Conservation (phyloP, 2,888 invertebrate genomes). For the Sisyra nigra region DNA sequence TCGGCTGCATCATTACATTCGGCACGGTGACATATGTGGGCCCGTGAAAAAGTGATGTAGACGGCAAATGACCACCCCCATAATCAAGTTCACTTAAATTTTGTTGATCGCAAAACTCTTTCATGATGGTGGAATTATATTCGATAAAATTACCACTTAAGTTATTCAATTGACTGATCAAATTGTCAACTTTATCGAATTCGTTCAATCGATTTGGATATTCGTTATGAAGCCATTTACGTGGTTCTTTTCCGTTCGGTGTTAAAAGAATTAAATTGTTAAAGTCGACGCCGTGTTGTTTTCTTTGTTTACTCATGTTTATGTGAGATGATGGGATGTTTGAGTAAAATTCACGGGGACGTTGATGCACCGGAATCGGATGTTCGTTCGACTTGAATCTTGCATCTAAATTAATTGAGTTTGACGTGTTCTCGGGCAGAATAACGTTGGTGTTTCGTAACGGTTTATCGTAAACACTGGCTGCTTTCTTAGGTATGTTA, state of each 20-base stretch:
- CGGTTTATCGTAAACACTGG: slow-evolving; percentile 3
- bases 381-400: background rate
- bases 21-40: too few relatives aligned
- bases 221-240: slow-evolving; percentile 1
- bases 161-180: slow-evolving; percentile 1
- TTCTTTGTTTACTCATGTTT: background rate
- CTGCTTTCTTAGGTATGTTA: background rate
- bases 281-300: slow-evolving; percentile 4
- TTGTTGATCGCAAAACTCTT: too few relatives aligned
- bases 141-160: too few relatives aligned
- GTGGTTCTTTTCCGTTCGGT: background rate
- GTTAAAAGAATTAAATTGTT: slow-evolving; percentile 4
- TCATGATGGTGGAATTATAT: too few relatives aligned
- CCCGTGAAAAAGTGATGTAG: too few relatives aligned
- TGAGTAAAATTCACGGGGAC: background rate
- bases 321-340: background rate
- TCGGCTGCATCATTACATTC: too few relatives aligned
- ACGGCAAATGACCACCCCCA: too few relatives aligned
- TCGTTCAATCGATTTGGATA: slow-evolving; percentile 3
- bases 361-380: slow-evolving; percentile 3
- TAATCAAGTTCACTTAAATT: too few relatives aligned
- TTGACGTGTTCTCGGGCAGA: background rate
- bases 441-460: background rate
- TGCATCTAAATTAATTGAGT: background rate
- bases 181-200: slow-evolving; percentile 1